phyloP scores from a whole-genome alignment of 2,888 invertebrate species.

The Psylliodes chrysocephalus region DNA sequence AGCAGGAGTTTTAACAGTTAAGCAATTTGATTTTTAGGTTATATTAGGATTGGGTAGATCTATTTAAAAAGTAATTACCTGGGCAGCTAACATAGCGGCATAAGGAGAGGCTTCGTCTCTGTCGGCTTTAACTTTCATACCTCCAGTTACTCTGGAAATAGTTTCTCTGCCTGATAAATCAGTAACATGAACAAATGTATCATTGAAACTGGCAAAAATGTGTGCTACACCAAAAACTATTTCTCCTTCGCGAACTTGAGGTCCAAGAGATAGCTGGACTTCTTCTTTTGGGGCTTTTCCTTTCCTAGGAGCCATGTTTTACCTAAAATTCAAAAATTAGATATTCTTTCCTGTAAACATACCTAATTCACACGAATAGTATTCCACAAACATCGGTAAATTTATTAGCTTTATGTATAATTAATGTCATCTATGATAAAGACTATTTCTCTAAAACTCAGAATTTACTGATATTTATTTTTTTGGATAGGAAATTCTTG shows the following conservation, averaged over 20 bases:
- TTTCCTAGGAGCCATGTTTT: conserved; percentile 94
- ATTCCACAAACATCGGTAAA: conserved; percentile 30
- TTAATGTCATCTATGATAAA: neutral
- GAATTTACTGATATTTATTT: conserved; percentile 11
- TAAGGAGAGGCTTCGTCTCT: conserved; percentile 99
- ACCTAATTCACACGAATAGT: conserved; percentile 11
- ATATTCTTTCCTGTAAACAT: conserved; percentile 32
- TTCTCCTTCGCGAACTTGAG: conserved; percentile 97
- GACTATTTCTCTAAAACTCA: neutral
- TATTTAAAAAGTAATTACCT: conserved; percentile 69
- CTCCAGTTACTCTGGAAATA: conserved; percentile 94
- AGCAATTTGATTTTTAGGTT: neutral
- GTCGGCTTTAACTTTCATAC: conserved; percentile 99
- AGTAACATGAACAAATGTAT: conserved; percentile 99
- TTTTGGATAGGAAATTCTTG: neutral
- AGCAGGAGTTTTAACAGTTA: no score
- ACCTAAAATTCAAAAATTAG: conserved; percentile 30
- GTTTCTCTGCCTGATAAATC: conserved; percentile 98
- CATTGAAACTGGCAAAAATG: conserved; percentile 99
- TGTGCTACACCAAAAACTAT: conserved; percentile 99
- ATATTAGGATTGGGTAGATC: neutral
- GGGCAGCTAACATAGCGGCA: conserved; percentile 99
- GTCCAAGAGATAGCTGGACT: conserved; percentile 94
- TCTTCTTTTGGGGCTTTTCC: conserved; percentile 97
- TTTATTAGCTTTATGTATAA: neutral